Base-by-base conservation (phyloP, 2,888 invertebrate species). In the Clostera curtula region DNA sequence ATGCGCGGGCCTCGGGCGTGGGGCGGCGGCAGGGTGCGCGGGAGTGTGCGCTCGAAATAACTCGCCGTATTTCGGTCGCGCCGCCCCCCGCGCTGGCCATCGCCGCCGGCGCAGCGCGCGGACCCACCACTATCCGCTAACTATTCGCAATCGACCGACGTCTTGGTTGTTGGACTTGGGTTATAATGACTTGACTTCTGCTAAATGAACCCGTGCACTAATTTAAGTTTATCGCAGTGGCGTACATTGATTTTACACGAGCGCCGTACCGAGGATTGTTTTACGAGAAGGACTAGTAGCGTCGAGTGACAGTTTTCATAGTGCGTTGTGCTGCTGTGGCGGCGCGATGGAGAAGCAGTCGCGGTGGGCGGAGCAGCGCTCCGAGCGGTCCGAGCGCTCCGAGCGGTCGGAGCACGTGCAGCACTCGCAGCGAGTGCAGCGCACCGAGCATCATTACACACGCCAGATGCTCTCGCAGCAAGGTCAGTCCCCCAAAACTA, bases 141-240 rank as follows among this genome's bases (percentile, higher is more conserved):
- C 91, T 89, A 91, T 91, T 91, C 90, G 91, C 91, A 92, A 92
- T 92, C 93, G 93, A 93, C 91, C 93, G 93, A 93, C 93, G 93
- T 93, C 93, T 93, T 92, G 91, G 89, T 88, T 82, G 85, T 89
- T 82, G 85, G 86, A 85, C 85, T 88, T 88, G 87, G 88, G 88
- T 76, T 87, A 89, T 87, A 87, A 90, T 90, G 90, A 90, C 89
- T 89, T 90, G 84, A 88, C 88, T 90, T 88, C 88, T 89, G 88
- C 89, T 88, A 88, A 84, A 83, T 83, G 83, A 85, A 82, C 80
- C 83, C 83, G 84, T 83, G 83, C 70, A 82, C 79, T 77, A 72
- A 63, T 70, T 73, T 70, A 65, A 77, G 77, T 79, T 76, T 69
- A 59, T 72, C 69, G 68, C 68, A 77, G 79, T 80, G 77, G 76